Conservation (phyloP, 2,888 invertebrate species). For the Sabatieria punctata region DNA sequence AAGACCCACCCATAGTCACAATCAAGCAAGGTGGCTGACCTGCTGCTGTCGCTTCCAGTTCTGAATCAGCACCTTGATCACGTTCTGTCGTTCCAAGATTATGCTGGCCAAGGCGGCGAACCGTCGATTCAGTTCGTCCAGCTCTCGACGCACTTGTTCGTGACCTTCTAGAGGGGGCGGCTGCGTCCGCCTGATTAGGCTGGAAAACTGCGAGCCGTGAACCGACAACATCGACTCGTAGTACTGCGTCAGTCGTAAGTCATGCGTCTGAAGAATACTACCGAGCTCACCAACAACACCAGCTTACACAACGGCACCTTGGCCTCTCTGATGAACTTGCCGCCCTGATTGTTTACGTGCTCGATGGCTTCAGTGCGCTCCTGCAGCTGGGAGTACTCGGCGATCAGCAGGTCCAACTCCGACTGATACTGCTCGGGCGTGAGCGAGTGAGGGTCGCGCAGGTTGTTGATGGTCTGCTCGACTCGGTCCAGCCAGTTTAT, state of each 20-base stretch:
- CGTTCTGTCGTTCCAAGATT: slow-evolving; percentile 29
- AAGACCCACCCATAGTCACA: not conserved
- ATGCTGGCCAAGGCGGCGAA: slow-evolving; percentile 29
- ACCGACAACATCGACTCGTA: slow-evolving; percentile 49
- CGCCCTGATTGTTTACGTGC: slow-evolving; percentile 82
- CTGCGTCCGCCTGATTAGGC: not conserved
- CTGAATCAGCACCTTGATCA: slow-evolving; percentile 28
- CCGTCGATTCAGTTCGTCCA: slow-evolving; percentile 29
- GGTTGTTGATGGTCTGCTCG: slow-evolving; percentile 27
- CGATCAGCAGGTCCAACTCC: slow-evolving; percentile 33
- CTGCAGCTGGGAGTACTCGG: slow-evolving; percentile 72
- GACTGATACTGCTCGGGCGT: slow-evolving; percentile 23
- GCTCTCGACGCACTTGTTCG: slow-evolving; percentile 23
- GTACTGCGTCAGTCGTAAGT: slow-evolving; percentile 64
- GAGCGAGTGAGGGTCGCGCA: slow-evolving; percentile 24
- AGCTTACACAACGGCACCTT: no score
- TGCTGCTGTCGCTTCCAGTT: slow-evolving; percentile 30
- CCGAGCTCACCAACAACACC: no score
- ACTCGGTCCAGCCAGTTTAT: slow-evolving; percentile 30
- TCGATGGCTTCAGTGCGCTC: slow-evolving; percentile 86
- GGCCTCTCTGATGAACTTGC: slow-evolving; percentile 84
- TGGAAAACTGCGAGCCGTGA: slow-evolving; percentile 17
- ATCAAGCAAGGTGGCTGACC: slow-evolving; percentile 14
- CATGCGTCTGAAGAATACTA: slow-evolving; percentile 52
- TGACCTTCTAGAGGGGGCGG: not conserved